Evolutionary conservation across 2,797 vertebrate species (phyloP), one percentile per base, ranked within the genome.

Genomic region (Alcedo atthis): DNA sequence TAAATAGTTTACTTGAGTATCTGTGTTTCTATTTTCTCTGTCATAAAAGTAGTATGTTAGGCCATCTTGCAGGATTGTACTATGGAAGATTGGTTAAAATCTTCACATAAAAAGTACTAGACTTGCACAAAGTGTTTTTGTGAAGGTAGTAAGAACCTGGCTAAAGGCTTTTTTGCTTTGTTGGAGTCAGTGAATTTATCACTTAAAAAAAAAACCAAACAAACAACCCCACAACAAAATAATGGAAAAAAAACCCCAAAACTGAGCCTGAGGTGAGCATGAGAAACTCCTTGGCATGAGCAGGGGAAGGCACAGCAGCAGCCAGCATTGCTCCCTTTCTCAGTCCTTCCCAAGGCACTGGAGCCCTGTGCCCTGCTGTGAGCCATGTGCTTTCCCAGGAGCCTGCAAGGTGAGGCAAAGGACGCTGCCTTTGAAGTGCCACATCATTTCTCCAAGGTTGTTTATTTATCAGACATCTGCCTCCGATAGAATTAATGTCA

Each of bases 381-480:
- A 64, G 46, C 43, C 63, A 14, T 1, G 1, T 1, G 1, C 33
- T 2, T n/a, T 57, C 55, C 74, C 35, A 30, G 76, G 61, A 83
- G 58, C 64, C 51, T 33, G 53, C 82, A 93, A 95, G 81, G 89
- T 54, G 45, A 96, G 54, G 63, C 70, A 81, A 55, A 95, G 67
- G 89, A 81, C 2, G 3, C 91, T 76, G 93, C 91, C 19, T 81
- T 67, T 69, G 46, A 73, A 32, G 57, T 75, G 89, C 76, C 91
- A 58, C 53, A 24, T 48, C 28, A 3, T 70, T 90, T 59, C 71
- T 54, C 53, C 84, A 63, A 51, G 46, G 87, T n/a, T 71, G 82
- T 84, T 95, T 95, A 35, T 93, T 94, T 88, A 82, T 81, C 87
- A 93, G 85, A 81, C 67, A 74, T 57, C 77, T 94, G 71, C 58